Percentiles rank a stretch among this genome's conserved stretches.
These are phyloP conservation scores for Toxostoma redivivum DNA, from an alignment of 2,113 vertebrate species.

Conservation along the genomic window DNA sequence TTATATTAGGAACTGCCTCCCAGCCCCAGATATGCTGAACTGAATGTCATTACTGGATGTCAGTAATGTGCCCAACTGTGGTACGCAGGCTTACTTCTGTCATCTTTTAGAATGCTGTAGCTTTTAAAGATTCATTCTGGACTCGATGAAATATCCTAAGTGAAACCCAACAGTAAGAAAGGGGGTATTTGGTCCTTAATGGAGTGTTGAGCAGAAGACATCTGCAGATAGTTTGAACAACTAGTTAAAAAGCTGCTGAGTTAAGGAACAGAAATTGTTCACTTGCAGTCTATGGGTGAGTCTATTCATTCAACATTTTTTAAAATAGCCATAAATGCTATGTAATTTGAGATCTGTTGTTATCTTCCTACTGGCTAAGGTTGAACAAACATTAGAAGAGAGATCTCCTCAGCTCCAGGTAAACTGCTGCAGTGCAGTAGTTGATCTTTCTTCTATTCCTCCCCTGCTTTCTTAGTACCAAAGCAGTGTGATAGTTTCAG, in stretches of 20 bases:
- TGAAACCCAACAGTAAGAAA: not conserved
- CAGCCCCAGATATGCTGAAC: not conserved
- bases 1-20: not conserved
- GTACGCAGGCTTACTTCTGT: not conserved
- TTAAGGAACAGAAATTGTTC: not conserved
- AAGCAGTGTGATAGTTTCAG: not conserved
- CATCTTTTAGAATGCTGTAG: not conserved
- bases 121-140: not conserved
- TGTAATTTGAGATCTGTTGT: not conserved
- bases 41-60: not conserved
- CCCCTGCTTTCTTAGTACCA: not conserved
- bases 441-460: slow-evolving; percentile 24
- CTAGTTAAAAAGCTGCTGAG: not conserved
- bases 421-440: not conserved
- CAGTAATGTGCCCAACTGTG: not conserved
- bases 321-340: not conserved
- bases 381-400: not conserved
- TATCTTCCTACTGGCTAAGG: not conserved
- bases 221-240: not conserved
- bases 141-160: not conserved
- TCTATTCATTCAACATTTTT: not conserved
- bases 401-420: not conserved
- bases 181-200: not conserved
- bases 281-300: not conserved
- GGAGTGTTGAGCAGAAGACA: not conserved